phyloP scores from a whole-genome alignment of 1,140 invertebrate genomes.

The Coboldia fuscipes region DNA sequence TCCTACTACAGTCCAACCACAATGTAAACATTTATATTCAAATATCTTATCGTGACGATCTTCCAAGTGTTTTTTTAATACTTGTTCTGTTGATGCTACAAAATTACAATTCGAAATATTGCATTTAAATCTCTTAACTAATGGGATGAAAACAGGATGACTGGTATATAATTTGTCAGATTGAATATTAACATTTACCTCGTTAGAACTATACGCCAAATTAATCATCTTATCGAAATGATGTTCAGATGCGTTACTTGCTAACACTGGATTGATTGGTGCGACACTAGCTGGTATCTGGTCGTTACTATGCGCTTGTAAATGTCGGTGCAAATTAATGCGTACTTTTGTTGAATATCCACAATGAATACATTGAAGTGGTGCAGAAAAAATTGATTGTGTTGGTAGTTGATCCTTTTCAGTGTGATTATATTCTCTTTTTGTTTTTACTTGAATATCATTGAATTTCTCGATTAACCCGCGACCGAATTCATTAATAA shows the following conservation, averaged over 20 bases:
- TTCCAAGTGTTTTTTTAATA: slow-evolving; percentile 47
- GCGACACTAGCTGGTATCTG: slow-evolving; percentile 33
- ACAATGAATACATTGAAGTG: slow-evolving; percentile 40
- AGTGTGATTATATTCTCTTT: slow-evolving; percentile 26
- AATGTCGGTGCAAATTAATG: slow-evolving; percentile 47
- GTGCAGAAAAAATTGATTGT: slow-evolving; percentile 36
- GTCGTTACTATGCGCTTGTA: slow-evolving; percentile 38
- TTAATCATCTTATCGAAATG: slow-evolving; percentile 75
- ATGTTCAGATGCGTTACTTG: slow-evolving; percentile 48
- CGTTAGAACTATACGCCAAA: slow-evolving; percentile 46
- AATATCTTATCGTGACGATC: slow-evolving; percentile 38
- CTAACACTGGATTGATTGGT: slow-evolving; percentile 58
- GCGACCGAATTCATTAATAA: slow-evolving; percentile 6
- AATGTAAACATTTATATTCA: slow-evolving; percentile 46
- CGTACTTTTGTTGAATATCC: slow-evolving; percentile 49
- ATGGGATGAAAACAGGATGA: slow-evolving; percentile 29
- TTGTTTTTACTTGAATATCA: slow-evolving; percentile 7
- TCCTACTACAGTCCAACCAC: slow-evolving; percentile 24
- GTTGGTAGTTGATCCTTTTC: slow-evolving; percentile 39
- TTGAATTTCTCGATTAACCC: slow-evolving; percentile 6
- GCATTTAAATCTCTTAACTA: slow-evolving; percentile 42
- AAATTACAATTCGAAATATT: slow-evolving; percentile 44
- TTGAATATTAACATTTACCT: slow-evolving; percentile 4
- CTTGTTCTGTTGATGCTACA: slow-evolving; percentile 43
- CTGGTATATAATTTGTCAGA: slow-evolving; percentile 8